Evolutionary conservation across 92 coral and sea anemone species (phyloP).

Genomic region (Parazoanthus atlanticus): DNA sequence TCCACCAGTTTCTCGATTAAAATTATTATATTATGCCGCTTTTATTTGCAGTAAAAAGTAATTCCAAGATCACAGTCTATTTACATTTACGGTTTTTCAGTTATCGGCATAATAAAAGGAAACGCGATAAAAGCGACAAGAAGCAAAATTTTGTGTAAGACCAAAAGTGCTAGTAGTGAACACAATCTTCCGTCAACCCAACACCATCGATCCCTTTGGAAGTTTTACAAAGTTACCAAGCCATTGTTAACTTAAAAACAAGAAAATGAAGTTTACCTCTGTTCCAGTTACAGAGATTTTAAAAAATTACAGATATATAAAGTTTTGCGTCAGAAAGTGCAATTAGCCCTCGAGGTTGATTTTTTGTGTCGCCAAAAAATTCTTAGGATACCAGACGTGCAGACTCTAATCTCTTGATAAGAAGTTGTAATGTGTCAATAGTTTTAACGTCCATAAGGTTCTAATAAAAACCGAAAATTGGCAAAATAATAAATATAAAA

Average conservation of each 20-base stretch:
- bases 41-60: not conserved
- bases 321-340: not conserved
- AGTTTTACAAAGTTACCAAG: not conserved
- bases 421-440: too few species aligned
- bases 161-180: too few species aligned
- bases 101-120: too few species aligned
- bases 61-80: not conserved
- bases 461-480: too few species aligned
- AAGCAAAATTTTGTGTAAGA: too few species aligned
- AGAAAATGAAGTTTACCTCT: not conserved
- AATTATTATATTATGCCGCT: not conserved
- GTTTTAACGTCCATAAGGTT: too few species aligned
- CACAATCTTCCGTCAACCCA: not conserved
- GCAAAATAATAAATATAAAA: too few species aligned
- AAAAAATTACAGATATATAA: not conserved
- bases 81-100: not conserved
- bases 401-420: not conserved
- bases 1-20: not conserved
- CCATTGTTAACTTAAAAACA: not conserved
- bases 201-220: not conserved
- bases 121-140: not conserved
- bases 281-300: not conserved
- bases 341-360: not conserved
- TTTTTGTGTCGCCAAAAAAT: not conserved
- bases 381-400: conserved; percentile 2